phyloP scores from a whole-genome alignment of 2,888 invertebrate genomes.

The Meghimatium bilineatum region DNA sequence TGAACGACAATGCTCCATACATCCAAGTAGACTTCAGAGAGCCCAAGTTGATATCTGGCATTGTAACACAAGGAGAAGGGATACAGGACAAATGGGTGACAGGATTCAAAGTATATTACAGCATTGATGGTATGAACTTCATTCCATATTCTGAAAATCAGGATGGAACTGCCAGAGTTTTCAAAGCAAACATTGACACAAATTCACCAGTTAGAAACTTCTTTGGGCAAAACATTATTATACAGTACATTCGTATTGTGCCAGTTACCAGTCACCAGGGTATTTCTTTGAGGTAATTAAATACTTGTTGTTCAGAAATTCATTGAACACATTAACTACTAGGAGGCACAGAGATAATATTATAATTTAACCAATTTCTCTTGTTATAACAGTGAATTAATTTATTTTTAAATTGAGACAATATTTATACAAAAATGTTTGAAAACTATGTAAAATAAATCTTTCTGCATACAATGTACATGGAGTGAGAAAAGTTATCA shows the following conservation, averaged over 20 bases:
- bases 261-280: conserved; percentile 40
- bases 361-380: too few species aligned
- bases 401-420: too few species aligned
- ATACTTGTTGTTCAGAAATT: background rate
- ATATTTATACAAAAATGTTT: too few species aligned
- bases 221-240: conserved; percentile 43
- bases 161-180: conserved; percentile 42
- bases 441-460: too few species aligned
- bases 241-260: conserved; percentile 48
- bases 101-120: conserved; percentile 57
- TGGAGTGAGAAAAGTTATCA: too few species aligned
- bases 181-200: conserved; percentile 47
- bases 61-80: conserved; percentile 61
- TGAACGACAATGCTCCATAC: conserved; percentile 28
- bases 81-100: conserved; percentile 62
- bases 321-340: too few species aligned
- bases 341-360: too few species aligned
- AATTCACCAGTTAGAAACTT: conserved; percentile 40
- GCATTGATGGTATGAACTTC: conserved; percentile 60
- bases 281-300: conserved; percentile 44
- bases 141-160: conserved; percentile 54
- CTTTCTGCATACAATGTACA: too few species aligned
- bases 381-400: too few species aligned
- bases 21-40: conserved; percentile 63
- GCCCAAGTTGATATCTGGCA: conserved; percentile 59